phyloP scores from a whole-genome alignment of 2,888 invertebrate species.

The Anthrax anthrax region DNA sequence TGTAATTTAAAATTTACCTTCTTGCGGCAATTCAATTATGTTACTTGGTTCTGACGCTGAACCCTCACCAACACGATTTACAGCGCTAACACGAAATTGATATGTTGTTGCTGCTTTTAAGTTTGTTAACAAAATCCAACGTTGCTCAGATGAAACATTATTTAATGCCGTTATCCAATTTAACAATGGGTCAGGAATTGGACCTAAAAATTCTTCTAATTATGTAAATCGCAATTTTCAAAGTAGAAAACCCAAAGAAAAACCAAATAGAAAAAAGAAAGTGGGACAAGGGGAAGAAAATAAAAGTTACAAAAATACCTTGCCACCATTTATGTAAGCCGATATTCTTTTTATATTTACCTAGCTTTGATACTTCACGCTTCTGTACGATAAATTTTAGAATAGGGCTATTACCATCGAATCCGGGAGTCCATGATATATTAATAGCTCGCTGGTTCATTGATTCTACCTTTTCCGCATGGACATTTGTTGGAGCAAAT shows the following conservation, averaged over 20 bases:
- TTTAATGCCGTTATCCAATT: constrained; percentile 81
- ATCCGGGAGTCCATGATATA: constrained; percentile 88
- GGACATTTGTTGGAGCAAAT: constrained; percentile 78
- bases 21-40: constrained; percentile 83
- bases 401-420: constrained; percentile 93
- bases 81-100: constrained; percentile 92
- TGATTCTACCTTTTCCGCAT: constrained; percentile 52
- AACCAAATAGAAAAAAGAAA: constrained; percentile 13
- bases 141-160: constrained; percentile 66
- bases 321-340: too few relatives aligned
- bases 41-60: constrained; percentile 81
- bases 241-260: background rate
- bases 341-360: too few relatives aligned
- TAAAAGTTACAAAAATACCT: constrained; percentile 11
- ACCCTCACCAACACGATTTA: constrained; percentile 92
- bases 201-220: constrained; percentile 52
- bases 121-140: constrained; percentile 67
- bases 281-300: constrained; percentile 6
- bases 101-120: constrained; percentile 90
- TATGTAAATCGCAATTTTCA: constrained; percentile 2
- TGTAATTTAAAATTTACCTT: constrained; percentile 76
- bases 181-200: constrained; percentile 68
- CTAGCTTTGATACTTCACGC: constrained; percentile 74
- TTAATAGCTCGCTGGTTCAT: constrained; percentile 65
- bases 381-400: constrained; percentile 85